These are phyloP conservation scores for Spialia ferax DNA, from an alignment of 2,888 invertebrate species.

Conservation along the genomic window DNA sequence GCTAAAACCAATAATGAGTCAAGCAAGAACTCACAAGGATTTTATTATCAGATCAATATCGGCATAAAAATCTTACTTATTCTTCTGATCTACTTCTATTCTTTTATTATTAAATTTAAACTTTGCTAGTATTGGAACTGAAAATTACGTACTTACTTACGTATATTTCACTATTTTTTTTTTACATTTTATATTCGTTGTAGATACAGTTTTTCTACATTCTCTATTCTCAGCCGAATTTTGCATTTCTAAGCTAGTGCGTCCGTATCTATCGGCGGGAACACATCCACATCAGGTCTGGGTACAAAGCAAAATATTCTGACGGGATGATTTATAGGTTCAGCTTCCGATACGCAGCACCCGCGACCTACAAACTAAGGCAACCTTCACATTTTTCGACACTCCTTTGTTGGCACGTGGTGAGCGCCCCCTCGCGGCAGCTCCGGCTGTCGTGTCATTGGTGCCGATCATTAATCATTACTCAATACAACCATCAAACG, in stretches of 20 bases:
- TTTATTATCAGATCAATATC: too few relatives aligned
- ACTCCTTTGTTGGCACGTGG: conserved; percentile 84
- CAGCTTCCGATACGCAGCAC: conserved; percentile 72
- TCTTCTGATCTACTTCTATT: too few relatives aligned
- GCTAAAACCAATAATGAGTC: too few relatives aligned
- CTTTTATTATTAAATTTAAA: too few relatives aligned
- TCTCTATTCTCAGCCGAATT: background rate
- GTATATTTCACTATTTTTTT: too few relatives aligned
- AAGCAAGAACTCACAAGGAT: too few relatives aligned
- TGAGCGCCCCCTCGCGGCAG: conserved; percentile 69
- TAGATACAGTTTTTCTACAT: too few relatives aligned
- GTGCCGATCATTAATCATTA: conserved; percentile 80
- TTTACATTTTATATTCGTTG: too few relatives aligned
- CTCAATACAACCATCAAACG: conserved; percentile 79
- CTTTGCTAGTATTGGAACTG: too few relatives aligned
- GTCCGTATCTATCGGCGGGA: conserved; percentile 19
- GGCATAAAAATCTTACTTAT: too few relatives aligned
- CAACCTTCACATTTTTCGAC: conserved; percentile 83
- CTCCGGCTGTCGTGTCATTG: conserved; percentile 83
- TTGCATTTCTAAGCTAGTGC: conserved; percentile 4
- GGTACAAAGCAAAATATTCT: conserved; percentile 72
- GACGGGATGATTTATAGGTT: conserved; percentile 81
- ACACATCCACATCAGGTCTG: conserved; percentile 60
- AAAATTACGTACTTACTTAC: too few relatives aligned
- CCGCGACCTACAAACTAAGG: conserved; percentile 84